These are phyloP conservation scores for Diachasma alloeum DNA, from an alignment of 1,140 invertebrate genomes.

Conservation along the genomic window DNA sequence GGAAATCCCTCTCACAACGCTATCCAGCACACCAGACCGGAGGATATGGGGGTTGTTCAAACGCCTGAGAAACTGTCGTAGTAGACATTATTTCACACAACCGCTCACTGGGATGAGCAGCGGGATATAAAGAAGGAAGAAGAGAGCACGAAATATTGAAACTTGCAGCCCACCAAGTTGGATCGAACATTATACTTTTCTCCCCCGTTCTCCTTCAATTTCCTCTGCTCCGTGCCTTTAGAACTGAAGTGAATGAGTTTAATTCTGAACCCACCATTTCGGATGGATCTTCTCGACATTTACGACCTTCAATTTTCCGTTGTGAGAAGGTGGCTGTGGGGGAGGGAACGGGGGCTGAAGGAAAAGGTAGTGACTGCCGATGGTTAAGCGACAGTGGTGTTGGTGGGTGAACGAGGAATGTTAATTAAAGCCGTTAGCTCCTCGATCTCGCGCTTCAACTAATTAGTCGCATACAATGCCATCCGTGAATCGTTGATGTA, in stretches of 20 bases:
- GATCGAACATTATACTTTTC: background rate
- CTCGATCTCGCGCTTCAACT: conserved; percentile 62
- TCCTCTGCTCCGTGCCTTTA: background rate
- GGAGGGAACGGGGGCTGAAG: background rate
- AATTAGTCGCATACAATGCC: conserved; percentile 63
- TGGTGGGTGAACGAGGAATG: conserved; percentile 57
- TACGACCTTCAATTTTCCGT: conserved; percentile 62
- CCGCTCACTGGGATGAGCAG: background rate
- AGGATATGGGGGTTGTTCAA: conserved; percentile 12
- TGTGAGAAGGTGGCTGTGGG: conserved; percentile 47
- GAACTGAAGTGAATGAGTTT: background rate
- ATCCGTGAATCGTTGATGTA: conserved; percentile 30
- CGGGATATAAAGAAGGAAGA: background rate
- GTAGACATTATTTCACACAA: conserved; percentile 17
- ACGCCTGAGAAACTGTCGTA: conserved; percentile 18
- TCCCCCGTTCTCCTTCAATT: background rate
- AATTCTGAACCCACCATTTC: conserved; percentile 33
- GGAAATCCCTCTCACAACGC: conserved; percentile 7
- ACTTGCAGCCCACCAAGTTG: background rate
- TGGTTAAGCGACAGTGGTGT: conserved; percentile 37
- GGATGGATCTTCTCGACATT: conserved; percentile 52
- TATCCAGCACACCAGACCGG: conserved; percentile 27
- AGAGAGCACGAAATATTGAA: conserved; percentile 19
- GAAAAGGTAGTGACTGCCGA: conserved; percentile 1
- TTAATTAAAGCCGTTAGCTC: conserved; percentile 65